Conservation (phyloP, 2,888 invertebrate species). For the Electrophaes corylata region DNA sequence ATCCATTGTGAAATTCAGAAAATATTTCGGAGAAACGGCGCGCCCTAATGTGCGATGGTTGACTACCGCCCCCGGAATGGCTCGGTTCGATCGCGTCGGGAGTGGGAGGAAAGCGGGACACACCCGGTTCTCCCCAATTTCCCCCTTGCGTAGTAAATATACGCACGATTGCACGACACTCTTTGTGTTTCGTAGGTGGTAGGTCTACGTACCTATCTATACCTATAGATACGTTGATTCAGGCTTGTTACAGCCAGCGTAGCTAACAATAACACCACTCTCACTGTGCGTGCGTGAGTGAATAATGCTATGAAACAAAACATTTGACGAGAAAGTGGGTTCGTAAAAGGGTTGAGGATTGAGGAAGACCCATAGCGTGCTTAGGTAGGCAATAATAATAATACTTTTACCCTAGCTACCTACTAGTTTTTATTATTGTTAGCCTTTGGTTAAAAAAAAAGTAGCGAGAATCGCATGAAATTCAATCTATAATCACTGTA, state of each 20-base stretch:
- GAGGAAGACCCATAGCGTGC: neutral
- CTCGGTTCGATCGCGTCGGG: conserved; percentile 71
- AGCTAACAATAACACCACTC: conserved; percentile 28
- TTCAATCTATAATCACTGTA: too few relatives aligned
- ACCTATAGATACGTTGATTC: conserved; percentile 64
- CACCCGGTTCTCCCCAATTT: conserved; percentile 59
- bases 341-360: neutral
- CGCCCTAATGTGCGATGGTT: conserved; percentile 61
- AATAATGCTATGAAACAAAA: conserved; percentile 26
- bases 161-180: conserved; percentile 72
- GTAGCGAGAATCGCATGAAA: too few relatives aligned
- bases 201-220: neutral
- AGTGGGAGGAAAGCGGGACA: conserved; percentile 49
- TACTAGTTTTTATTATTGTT: too few relatives aligned
- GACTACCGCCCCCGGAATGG: conserved; percentile 58
- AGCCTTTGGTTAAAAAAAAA: too few relatives aligned
- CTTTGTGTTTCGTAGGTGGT: conserved; percentile 46
- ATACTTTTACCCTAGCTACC: too few relatives aligned
- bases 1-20: conserved; percentile 81
- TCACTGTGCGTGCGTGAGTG: conserved; percentile 18
- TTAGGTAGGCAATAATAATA: too few relatives aligned
- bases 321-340: conserved; percentile 15
- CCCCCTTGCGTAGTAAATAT: conserved; percentile 75
- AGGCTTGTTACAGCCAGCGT: conserved; percentile 41
- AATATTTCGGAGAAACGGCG: conserved; percentile 49